Percentiles rank a stretch among this genome's conserved stretches.
Conservation (phyloP, 2,797 vertebrate genomes). For the Onychomys leucogaster region DNA sequence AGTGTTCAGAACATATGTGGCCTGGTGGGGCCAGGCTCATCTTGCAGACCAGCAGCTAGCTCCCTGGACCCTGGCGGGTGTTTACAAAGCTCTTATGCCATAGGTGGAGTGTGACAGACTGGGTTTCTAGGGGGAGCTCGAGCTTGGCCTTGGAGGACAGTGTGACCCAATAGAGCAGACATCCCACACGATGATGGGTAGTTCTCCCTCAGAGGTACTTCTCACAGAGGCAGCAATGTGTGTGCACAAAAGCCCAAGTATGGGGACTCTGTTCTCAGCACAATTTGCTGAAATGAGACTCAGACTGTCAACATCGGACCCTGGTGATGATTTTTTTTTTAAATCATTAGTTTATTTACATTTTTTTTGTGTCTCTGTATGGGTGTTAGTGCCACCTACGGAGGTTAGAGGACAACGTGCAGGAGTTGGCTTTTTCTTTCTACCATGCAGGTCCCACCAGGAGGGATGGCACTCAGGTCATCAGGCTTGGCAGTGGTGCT, state of each 20-base stretch:
- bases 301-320: neutral
- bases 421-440: neutral
- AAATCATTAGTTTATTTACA: neutral
- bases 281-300: neutral
- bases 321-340: neutral
- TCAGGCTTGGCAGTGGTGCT: neutral
- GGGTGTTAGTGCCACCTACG: neutral
- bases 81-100: neutral
- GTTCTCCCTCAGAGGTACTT: neutral
- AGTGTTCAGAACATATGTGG: neutral
- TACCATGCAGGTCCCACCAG: neutral
- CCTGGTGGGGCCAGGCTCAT: neutral
- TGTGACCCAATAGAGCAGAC: neutral
- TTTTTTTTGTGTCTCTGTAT: neutral
- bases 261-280: neutral
- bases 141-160: neutral
- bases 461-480: neutral
- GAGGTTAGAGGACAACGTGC: neutral
- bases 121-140: neutral
- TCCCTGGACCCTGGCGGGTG: neutral
- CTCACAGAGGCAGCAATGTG: rapidly evolving
- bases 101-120: neutral
- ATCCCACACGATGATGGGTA: neutral
- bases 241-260: neutral
- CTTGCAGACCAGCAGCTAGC: neutral